Base-by-base conservation (phyloP, 2,888 invertebrate species). In the Erannis defoliaria region DNA sequence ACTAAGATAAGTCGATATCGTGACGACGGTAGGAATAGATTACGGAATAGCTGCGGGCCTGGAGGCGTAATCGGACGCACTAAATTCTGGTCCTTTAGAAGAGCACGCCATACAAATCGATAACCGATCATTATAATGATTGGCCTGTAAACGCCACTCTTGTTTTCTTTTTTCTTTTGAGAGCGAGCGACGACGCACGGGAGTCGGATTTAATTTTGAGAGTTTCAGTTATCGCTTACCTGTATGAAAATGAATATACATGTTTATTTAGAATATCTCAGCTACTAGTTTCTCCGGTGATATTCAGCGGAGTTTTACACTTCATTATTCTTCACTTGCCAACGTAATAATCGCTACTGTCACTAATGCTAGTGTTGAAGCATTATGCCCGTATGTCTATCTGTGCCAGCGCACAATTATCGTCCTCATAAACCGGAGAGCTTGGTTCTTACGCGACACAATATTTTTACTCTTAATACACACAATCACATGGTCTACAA, bases 91-190 rank as follows among this genome's bases (percentile, higher is more conserved):
- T 89, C 89, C 89, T 90, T 89, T 85, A 82, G 80, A 88, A 82
- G 81, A 85, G 85, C 90, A 89, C 88, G 90, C 88, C 78, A 88
- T 81, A 85, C 85, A 88, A 91, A 90, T 91, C 91, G 92, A 92
- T 92, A 88, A 90, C 89, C 89, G 84, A 82, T 91, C 88, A 91
- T 91, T 91, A 92, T 87, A 90, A 91, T 91, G 90, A 92, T 90
- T 90, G 89, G 81, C 74, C 88, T 78, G 85, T 88, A 89, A 88
- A 87, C 88, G 87, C 84, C 80, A 85, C 80, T 86, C 78, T 85
- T 85, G 76, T 31, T 46, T 23, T 43, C 14, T 26, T 31, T 18
- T 31, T 9, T 9, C 74, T 85, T 88, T 88, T 84, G 73, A 80
- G 79, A 74, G n/a, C n/a, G n/a, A 72, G 81, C 78, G 86, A 57